These are phyloP conservation scores for Melinaea marsaeus DNA, from an alignment of 2,888 invertebrate species.

Conservation along the genomic window DNA sequence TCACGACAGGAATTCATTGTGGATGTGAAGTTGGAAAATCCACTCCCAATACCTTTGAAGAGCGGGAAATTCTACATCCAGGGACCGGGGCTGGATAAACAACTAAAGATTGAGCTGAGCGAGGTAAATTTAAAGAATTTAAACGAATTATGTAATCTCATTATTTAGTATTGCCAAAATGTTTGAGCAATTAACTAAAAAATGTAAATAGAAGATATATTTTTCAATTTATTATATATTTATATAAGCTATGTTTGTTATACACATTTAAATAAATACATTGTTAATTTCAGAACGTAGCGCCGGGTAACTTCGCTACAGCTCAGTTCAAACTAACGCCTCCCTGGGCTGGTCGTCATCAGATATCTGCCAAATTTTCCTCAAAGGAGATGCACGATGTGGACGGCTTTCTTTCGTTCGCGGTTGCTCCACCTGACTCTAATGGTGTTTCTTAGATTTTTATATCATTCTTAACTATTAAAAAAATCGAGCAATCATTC, in stretches of 20 bases:
- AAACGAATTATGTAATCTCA: not conserved
- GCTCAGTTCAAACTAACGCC: conserved; percentile 88
- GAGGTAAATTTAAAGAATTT: conserved; percentile 61
- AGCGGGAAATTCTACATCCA: conserved; percentile 89
- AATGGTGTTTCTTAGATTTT: conserved; percentile 44
- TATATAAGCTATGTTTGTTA: conserved; percentile 4
- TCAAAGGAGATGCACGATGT: conserved; percentile 93
- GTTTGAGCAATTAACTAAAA: no score
- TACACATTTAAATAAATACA: not conserved
- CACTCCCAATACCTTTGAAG: conserved; percentile 86
- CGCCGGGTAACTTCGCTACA: conserved; percentile 83
- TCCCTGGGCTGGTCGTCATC: conserved; percentile 86
- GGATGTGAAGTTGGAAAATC: conserved; percentile 86
- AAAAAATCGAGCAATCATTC: no score
- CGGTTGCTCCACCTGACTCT: conserved; percentile 76
- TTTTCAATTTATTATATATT: not conserved
- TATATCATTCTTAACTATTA: not conserved
- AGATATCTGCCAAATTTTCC: conserved; percentile 91
- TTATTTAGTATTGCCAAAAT: no score
- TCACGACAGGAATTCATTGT: conserved; percentile 75
- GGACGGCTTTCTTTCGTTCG: conserved; percentile 89
- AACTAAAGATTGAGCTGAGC: conserved; percentile 82
- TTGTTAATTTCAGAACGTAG: conserved; percentile 63
- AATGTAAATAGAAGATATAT: not conserved
- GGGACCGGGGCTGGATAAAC: conserved; percentile 87